These are phyloP conservation scores for Mastomys natalensis DNA, from an alignment of 2,113 vertebrate genomes.

Conservation along the genomic window DNA sequence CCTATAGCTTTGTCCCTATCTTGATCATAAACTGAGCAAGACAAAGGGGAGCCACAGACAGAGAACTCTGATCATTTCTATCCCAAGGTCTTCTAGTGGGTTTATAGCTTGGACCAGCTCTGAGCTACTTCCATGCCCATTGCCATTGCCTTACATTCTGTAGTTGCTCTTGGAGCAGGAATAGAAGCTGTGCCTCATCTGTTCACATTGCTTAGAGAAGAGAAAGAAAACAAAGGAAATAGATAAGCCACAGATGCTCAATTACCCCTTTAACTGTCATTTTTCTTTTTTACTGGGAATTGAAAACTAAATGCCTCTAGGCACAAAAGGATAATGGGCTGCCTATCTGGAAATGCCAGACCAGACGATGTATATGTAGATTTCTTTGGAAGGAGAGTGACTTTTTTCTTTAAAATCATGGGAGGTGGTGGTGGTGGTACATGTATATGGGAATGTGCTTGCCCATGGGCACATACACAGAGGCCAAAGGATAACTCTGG, in stretches of 20 bases:
- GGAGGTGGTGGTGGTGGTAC: background rate
- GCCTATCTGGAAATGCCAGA: background rate
- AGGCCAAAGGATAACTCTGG: background rate
- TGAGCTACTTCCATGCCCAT: background rate
- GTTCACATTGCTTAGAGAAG: background rate
- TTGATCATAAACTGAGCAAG: background rate
- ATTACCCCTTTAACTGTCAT: background rate
- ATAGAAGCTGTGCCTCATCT: slow-evolving; percentile 33
- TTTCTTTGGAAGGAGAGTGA: background rate
- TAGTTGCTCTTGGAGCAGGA: slow-evolving; percentile 6
- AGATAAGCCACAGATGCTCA: slow-evolving; percentile 59
- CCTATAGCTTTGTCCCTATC: background rate
- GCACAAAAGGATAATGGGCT: slow-evolving; percentile 11
- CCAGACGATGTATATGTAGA: background rate
- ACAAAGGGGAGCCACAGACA: background rate
- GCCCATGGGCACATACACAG: background rate
- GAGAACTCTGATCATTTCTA: background rate
- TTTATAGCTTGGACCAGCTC: background rate
- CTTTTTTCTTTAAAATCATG: background rate
- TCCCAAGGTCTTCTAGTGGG: too few relatives aligned
- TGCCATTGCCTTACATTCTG: background rate
- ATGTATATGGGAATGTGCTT: background rate
- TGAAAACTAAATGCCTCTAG: background rate
- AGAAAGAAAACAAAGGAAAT: slow-evolving; percentile 15
- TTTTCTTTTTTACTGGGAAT: background rate